Percentiles rank a stretch among this genome's conserved stretches.
phyloP scores from a whole-genome alignment of 2,888 invertebrate genomes.

The Polia nebulosa region DNA sequence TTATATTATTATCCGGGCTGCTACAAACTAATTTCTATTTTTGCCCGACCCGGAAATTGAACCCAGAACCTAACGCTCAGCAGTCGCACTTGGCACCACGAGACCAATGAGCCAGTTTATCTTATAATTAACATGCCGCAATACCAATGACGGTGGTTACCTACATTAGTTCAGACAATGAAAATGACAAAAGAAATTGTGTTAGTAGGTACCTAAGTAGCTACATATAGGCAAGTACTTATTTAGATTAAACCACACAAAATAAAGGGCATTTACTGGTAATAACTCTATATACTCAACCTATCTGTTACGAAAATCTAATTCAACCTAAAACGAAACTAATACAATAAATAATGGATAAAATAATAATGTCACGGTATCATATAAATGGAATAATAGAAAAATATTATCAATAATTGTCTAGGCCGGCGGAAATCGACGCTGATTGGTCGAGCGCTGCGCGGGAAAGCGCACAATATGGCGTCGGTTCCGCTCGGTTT shows the following conservation, averaged over 20 bases:
- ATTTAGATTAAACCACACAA: conserved; percentile 29
- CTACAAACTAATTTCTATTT: too few relatives aligned
- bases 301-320: conserved; percentile 60
- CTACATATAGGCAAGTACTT: conserved; percentile 14
- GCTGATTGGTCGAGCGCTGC: conserved; percentile 81
- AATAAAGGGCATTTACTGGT: conserved; percentile 39
- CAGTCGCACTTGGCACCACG: too few relatives aligned
- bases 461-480: conserved; percentile 86
- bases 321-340: conserved; percentile 60
- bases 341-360: conserved; percentile 61
- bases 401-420: conserved; percentile 66
- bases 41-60: too few relatives aligned
- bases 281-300: conserved; percentile 60
- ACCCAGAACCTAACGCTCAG: too few relatives aligned
- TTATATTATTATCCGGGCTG: too few relatives aligned
- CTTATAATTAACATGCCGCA: too few relatives aligned
- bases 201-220: neutral
- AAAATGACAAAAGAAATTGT: conserved; percentile 13
- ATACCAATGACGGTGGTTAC: neutral
- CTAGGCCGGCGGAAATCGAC: conserved; percentile 80
- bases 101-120: too few relatives aligned
- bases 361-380: conserved; percentile 65
- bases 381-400: conserved; percentile 59
- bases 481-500: conserved; percentile 79
- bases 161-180: neutral